A percentile compares a stretch with the other conserved stretches of the same genome.
phyloP scores from a whole-genome alignment of 2,888 invertebrate genomes.

The Eupithecia exiguata region DNA sequence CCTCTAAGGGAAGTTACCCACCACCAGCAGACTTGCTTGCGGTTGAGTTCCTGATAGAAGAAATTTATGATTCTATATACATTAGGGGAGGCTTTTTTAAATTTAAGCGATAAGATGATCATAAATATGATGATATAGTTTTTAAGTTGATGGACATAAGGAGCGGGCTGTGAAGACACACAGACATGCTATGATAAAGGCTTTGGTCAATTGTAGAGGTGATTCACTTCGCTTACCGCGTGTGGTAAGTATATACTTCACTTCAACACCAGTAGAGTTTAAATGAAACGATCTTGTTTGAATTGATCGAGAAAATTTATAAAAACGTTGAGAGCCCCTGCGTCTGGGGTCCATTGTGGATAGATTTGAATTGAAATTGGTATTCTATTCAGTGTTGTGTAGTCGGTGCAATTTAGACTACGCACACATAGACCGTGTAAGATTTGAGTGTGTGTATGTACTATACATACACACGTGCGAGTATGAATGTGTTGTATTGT shows the following conservation, averaged over 20 bases:
- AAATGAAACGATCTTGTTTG: too few relatives aligned
- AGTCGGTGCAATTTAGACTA: constrained; percentile 48
- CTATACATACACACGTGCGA: background rate
- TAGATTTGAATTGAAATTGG: constrained; percentile 52
- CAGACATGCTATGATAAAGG: background rate
- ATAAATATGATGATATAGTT: background rate
- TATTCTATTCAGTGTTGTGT: constrained; percentile 54
- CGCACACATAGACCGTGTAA: constrained; percentile 5
- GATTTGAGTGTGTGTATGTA: constrained; percentile 1
- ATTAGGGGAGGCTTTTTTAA: background rate
- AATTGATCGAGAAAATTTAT: background rate
- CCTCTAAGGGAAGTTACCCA: background rate
- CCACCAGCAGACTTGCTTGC: background rate
- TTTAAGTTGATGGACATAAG: background rate
- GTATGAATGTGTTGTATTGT: background rate
- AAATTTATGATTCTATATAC: background rate
- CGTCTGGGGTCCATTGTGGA: constrained; percentile 49
- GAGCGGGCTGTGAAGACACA: background rate
- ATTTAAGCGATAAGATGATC: background rate
- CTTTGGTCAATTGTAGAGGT: background rate
- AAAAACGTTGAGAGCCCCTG: constrained; percentile 47
- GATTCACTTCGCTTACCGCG: background rate
- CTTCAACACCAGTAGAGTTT: too few relatives aligned
- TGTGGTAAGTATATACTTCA: background rate
- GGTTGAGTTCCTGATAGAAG: background rate